These are phyloP conservation scores for Ametastegia equiseti DNA, from an alignment of 2,888 invertebrate species.

Conservation along the genomic window DNA sequence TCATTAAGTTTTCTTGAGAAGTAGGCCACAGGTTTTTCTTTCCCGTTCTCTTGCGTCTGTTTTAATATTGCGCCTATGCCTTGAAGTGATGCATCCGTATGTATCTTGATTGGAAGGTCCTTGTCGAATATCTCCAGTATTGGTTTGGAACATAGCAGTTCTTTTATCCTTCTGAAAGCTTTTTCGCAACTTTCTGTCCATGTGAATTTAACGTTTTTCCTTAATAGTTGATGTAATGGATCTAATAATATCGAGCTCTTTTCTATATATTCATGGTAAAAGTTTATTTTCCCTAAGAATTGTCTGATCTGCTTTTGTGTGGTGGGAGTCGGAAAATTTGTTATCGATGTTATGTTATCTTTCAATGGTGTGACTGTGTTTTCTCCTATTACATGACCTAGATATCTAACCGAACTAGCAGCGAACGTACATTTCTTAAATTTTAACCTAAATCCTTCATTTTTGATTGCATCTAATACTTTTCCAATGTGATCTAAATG, in stretches of 20 bases:
- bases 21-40: conserved; percentile 54
- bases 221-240: conserved; percentile 44
- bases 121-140: conserved; percentile 53
- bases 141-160: conserved; percentile 51
- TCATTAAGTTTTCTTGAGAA: conserved; percentile 52
- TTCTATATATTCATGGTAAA: conserved; percentile 50
- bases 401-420: conserved; percentile 46
- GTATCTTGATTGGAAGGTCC: conserved; percentile 45
- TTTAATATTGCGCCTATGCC: conserved; percentile 55
- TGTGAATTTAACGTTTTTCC: conserved; percentile 12
- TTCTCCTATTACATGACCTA: conserved; percentile 51
- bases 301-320: conserved; percentile 27
- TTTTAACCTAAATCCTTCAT: conserved; percentile 55
- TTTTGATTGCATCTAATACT: conserved; percentile 50
- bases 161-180: conserved; percentile 44
- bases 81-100: conserved; percentile 56
- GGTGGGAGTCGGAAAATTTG: conserved; percentile 49
- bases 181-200: conserved; percentile 14
- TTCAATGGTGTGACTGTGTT: conserved; percentile 51
- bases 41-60: conserved; percentile 53
- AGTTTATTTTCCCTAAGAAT: conserved; percentile 48
- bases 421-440: conserved; percentile 49
- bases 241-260: conserved; percentile 41
- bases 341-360: conserved; percentile 53
- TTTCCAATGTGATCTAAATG: conserved; percentile 47